Evolutionary conservation across 2,888 invertebrate species (phyloP).

Genomic region (Patella caerulea): DNA sequence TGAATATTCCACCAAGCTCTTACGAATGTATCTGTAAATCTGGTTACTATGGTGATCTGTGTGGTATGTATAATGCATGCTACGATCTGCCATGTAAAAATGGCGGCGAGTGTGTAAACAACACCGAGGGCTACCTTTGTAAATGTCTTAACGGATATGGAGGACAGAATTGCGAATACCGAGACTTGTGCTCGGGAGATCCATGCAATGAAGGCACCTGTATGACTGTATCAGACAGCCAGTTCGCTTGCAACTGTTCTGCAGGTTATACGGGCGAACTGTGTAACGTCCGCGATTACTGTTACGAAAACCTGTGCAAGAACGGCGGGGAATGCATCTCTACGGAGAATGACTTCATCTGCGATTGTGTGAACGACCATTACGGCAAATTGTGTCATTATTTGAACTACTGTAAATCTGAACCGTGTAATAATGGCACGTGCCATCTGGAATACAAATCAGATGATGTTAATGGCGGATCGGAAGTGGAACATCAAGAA

Average conservation of each 20-base stretch:
- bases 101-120: constrained; percentile 41
- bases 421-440: constrained; percentile 16
- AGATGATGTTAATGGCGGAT: constrained; percentile 7
- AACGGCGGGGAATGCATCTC: constrained; percentile 53
- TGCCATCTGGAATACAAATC: constrained; percentile 7
- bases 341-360: constrained; percentile 35
- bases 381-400: constrained; percentile 40
- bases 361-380: constrained; percentile 38
- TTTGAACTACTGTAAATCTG: background rate
- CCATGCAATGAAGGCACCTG: constrained; percentile 56
- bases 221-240: constrained; percentile 36
- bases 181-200: constrained; percentile 51
- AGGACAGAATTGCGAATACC: constrained; percentile 55
- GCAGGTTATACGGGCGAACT: constrained; percentile 48
- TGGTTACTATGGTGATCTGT: constrained; percentile 49
- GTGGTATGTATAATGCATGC: constrained; percentile 54
- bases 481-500: background rate
- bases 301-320: constrained; percentile 46
- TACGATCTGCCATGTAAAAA: constrained; percentile 41
- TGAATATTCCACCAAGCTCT: constrained; percentile 32
- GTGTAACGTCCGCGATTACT: constrained; percentile 53
- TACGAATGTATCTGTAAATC: constrained; percentile 43
- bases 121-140: constrained; percentile 45
- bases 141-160: constrained; percentile 51
- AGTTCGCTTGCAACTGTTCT: constrained; percentile 42